Evolutionary conservation across 2,797 vertebrate genomes (phyloP), one percentile per base, ranked within the genome.

Genomic region (Naso thynnoides): DNA sequence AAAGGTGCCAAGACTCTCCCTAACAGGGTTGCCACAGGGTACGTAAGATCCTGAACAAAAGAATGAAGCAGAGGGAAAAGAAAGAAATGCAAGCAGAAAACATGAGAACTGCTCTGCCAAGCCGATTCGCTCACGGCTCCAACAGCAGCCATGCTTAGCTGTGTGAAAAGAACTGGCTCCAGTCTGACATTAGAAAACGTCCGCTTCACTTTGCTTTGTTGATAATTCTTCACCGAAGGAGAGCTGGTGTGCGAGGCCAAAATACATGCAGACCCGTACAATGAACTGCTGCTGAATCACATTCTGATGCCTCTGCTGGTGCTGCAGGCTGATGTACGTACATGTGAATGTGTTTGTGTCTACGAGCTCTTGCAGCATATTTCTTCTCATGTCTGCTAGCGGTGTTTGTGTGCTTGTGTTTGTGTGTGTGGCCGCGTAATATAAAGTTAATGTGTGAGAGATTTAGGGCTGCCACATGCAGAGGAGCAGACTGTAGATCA

Each of bases 401-500:
- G 6, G 68, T 81, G 74, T 68, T 73, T 65, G 14, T 78, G 39
- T 44, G 19, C 39, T 42, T 36, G 29, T 68, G 21, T 69, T 6
- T 73, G 56, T 63, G 69, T 69, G 63, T 56, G 62, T 42, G 27
- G 8, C 41, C 19, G 31, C 1, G n/a, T 53, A 54, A 60, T 54
- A 67, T 56, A 44, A 65, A 57, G 50, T 77, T 39, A 26, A 31
- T 31, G 50, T 55, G 71, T 38, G 48, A 64, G 59, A 87, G 80
- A 84, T 88, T 75, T 76, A 79, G 79, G 27, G 67, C 69, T 16
- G 78, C 71, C 76, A 50, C 70, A 82, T 77, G 54, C 68, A 42
- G 45, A 49, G 69, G 55, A 75, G 69, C 61, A 67, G 70, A 75
- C 66, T 64, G 69, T 83, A 82, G 70, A 82, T 82, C 76, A 85